A percentile compares a stretch with the other conserved stretches of the same genome.
These are phyloP conservation scores for Boulengeromyrus knoepffleri DNA, from an alignment of 2,113 vertebrate genomes.

Conservation along the genomic window DNA sequence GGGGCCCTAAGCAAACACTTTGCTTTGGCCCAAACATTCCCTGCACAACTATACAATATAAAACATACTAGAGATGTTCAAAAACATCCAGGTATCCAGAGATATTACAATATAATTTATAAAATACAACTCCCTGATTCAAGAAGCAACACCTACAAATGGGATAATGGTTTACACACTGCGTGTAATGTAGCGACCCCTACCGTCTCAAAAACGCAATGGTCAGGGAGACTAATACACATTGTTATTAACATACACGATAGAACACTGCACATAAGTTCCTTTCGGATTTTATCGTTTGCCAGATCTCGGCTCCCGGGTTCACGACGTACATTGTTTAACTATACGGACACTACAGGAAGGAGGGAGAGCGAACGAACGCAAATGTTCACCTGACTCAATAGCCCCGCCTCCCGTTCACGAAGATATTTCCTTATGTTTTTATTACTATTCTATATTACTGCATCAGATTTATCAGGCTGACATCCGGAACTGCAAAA, in stretches of 20 bases:
- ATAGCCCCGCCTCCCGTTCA: neutral
- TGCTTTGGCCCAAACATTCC: neutral
- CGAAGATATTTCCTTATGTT: neutral
- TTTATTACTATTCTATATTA: neutral
- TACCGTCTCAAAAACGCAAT: neutral
- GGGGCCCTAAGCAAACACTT: neutral
- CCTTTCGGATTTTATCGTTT: neutral
- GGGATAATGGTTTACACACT: neutral
- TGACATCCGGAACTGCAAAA: neutral
- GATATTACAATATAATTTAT: neutral
- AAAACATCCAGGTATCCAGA: neutral
- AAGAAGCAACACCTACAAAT: neutral
- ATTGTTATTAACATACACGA: neutral
- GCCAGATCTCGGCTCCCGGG: neutral
- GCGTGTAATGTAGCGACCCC: neutral
- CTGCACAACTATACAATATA: neutral
- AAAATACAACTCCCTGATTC: neutral
- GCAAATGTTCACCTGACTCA: neutral
- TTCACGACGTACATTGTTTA: neutral
- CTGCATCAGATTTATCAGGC: neutral
- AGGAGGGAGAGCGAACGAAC: neutral
- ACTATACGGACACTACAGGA: neutral
- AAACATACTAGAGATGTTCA: neutral
- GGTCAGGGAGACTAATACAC: neutral
- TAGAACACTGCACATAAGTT: neutral